Evolutionary conservation across 1,140 invertebrate species (phyloP).

Genomic region (Whitmania pigra): DNA sequence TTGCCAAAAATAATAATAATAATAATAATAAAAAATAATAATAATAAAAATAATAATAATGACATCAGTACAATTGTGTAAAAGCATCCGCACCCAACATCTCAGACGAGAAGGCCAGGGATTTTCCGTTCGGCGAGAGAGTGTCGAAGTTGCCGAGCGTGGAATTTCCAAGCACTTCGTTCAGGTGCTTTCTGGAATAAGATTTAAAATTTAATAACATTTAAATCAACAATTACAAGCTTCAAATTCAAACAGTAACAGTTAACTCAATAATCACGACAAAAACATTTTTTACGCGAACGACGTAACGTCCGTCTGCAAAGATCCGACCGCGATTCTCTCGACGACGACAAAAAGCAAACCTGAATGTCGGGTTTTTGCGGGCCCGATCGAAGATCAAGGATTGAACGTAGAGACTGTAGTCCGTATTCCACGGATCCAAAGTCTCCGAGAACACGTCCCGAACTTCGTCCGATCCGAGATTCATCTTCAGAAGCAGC

Average conservation of each 20-base stretch:
- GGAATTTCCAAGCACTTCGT: conserved; percentile 27
- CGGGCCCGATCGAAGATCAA: conserved; percentile 30
- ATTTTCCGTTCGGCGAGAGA: conserved; percentile 36
- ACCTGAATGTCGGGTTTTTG: conserved; percentile 30
- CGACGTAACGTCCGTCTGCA: no score
- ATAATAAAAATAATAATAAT: no score
- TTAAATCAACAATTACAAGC: no score
- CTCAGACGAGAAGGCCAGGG: conserved; percentile 35
- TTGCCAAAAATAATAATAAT: no score
- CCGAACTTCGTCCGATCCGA: conserved; percentile 27
- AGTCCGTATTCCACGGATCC: conserved; percentile 22
- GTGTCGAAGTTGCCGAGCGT: conserved; percentile 36
- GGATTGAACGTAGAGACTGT: conserved; percentile 29
- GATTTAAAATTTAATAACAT: no score
- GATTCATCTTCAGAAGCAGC: conserved; percentile 29
- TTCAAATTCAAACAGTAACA: no score
- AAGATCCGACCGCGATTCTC: no score
- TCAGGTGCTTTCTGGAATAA: conserved; percentile 17
- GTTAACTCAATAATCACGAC: no score
- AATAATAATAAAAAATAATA: no score
- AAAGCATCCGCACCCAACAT: conserved; percentile 30
- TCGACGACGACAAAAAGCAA: neutral
- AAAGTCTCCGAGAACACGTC: conserved; percentile 30
- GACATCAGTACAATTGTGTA: no score
- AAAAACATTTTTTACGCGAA: no score